A percentile compares a stretch with the other conserved stretches of the same genome.
Conservation (phyloP, 2,888 invertebrate species). For the Morpho achilles region DNA sequence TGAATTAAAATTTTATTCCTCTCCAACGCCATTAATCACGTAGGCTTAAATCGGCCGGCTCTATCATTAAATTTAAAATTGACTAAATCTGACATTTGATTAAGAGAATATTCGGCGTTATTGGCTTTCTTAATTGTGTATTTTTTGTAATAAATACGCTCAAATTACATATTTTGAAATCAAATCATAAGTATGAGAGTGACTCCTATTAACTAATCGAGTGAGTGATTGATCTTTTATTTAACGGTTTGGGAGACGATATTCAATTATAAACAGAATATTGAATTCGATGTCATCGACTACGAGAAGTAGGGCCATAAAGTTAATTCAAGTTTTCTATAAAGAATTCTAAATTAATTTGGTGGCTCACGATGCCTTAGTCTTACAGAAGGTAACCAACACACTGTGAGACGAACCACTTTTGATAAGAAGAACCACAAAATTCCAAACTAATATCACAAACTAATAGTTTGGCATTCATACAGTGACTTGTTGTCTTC, state of each 20-base stretch:
- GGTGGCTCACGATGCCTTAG: too few species aligned
- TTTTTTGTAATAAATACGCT: conserved; percentile 44
- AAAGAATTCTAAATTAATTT: conserved; percentile 3
- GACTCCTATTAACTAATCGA: conserved; percentile 35
- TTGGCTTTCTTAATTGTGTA: conserved; percentile 46
- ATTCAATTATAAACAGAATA: conserved; percentile 13
- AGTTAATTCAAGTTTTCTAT: background rate
- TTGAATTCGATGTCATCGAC: conserved; percentile 9
- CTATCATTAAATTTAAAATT: conserved; percentile 70
- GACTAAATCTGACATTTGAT: conserved; percentile 74
- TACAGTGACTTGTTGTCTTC: too few species aligned
- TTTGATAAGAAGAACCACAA: too few species aligned
- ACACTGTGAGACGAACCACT: too few species aligned
- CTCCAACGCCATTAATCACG: conserved; percentile 61
- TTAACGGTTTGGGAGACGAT: conserved; percentile 34
- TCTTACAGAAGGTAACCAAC: too few species aligned
- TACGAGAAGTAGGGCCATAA: background rate
- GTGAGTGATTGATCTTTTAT: conserved; percentile 32
- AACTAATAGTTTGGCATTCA: too few species aligned
- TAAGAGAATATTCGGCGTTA: conserved; percentile 59
- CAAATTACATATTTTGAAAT: conserved; percentile 39
- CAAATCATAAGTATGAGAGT: conserved; percentile 33
- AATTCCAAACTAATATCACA: too few species aligned
- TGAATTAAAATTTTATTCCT: conserved; percentile 51
- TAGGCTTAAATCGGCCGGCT: conserved; percentile 58